Percentiles rank a stretch among this genome's conserved stretches.
Evolutionary conservation across 2,888 invertebrate species (phyloP).

Genomic region (Phyllotreta cruciferae): DNA sequence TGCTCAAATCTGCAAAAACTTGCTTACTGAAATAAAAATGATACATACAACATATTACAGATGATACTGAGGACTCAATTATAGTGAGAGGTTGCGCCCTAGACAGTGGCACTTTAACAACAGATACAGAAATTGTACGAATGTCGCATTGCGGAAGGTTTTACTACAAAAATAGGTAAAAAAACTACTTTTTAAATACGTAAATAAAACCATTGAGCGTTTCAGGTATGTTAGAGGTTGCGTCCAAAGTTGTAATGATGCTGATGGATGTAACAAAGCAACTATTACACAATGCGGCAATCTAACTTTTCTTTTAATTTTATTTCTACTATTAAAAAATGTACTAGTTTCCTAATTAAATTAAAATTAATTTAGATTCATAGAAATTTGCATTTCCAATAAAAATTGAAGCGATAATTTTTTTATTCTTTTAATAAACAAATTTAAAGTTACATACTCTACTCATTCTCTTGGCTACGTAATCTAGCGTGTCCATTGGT

Average conservation of each 20-base stretch:
- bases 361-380: not conserved
- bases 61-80: slow-evolving; percentile 79
- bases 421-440: slow-evolving; percentile 43
- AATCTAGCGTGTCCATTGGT: slow-evolving; percentile 97
- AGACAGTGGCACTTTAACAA: slow-evolving; percentile 93
- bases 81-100: slow-evolving; percentile 93
- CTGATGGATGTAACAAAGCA: slow-evolving; percentile 82
- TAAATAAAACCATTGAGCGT: slow-evolving; percentile 33
- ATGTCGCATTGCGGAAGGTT: slow-evolving; percentile 98
- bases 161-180: slow-evolving; percentile 83
- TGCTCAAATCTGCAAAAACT: not conserved
- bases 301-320: slow-evolving; percentile 2
- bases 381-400: not conserved
- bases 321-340: slow-evolving; percentile 13
- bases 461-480: slow-evolving; percentile 98
- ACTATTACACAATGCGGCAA: slow-evolving; percentile 23
- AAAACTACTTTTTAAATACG: slow-evolving; percentile 7
- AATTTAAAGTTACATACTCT: slow-evolving; percentile 60
- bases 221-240: slow-evolving; percentile 88
- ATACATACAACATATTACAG: slow-evolving; percentile 60
- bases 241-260: slow-evolving; percentile 92
- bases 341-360: slow-evolving; percentile 2
- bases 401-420: not conserved
- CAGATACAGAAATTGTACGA: slow-evolving; percentile 94
- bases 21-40: not conserved